A percentile compares a stretch with the other conserved stretches of the same genome.
Conservation (phyloP, 92 coral and sea anemone genomes). For the Ricordea florida region DNA sequence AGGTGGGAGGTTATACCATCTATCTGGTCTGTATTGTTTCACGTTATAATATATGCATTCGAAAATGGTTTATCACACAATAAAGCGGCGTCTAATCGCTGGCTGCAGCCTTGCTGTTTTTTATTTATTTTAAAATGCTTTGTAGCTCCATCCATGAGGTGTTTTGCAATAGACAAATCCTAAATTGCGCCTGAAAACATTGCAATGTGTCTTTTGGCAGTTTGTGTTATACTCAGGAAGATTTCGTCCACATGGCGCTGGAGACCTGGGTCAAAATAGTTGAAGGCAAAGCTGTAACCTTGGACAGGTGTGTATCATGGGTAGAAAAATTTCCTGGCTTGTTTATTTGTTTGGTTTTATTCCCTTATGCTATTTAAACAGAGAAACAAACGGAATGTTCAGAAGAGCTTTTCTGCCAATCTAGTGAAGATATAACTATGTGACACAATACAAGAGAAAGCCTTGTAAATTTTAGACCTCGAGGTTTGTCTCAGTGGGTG, state of each 20-base stretch:
- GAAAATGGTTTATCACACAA: no score
- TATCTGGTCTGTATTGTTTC: no score
- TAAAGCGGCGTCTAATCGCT: no score
- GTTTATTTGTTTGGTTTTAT: background rate
- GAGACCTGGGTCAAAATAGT: conserved; percentile 91
- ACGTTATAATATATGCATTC: no score
- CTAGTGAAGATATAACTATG: no score
- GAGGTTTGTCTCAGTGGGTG: no score
- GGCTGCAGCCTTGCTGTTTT: no score
- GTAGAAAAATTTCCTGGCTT: background rate
- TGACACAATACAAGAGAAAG: no score
- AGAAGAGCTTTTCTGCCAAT: no score
- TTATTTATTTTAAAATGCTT: background rate
- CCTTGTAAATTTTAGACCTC: no score
- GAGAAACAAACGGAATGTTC: no score
- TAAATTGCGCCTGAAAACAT: background rate
- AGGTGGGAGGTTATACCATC: no score
- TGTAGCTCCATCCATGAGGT: background rate
- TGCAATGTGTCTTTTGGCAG: conserved; percentile 27
- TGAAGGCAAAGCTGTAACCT: conserved; percentile 82
- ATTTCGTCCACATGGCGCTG: conserved; percentile 79
- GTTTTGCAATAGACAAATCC: background rate
- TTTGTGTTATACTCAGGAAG: conserved; percentile 76
- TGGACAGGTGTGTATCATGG: conserved; percentile 81
- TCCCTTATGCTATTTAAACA: background rate